Conservation (phyloP, 2,113 vertebrate species). For the Psittacula cyanocephala region DNA sequence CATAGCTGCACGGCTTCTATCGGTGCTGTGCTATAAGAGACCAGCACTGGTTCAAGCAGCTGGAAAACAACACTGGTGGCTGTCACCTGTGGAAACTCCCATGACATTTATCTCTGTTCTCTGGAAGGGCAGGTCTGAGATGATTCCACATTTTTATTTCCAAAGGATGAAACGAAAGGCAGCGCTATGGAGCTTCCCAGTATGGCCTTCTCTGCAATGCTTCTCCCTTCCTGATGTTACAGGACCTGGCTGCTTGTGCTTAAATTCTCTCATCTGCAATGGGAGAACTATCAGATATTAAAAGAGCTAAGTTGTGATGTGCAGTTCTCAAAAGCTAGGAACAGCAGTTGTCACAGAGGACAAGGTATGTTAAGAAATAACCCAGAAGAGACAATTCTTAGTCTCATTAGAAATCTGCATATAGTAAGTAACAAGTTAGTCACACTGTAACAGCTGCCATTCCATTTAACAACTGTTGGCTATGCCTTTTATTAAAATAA, state of each 20-base stretch:
- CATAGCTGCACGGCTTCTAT: not conserved
- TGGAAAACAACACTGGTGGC: not conserved
- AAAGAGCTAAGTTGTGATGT: not conserved
- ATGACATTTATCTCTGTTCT: not conserved
- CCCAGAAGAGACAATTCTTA: not conserved
- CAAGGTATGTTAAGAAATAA: not conserved
- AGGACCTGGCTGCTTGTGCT: not conserved
- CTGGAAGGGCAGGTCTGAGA: not conserved
- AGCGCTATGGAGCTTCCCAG: not conserved
- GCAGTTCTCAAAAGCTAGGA: not conserved
- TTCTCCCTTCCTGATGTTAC: not conserved
- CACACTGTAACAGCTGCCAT: not conserved
- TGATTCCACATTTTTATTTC: not conserved
- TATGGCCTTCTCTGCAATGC: not conserved
- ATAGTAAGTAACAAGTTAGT: not conserved
- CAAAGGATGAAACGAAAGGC: not conserved
- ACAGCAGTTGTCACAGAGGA: not conserved
- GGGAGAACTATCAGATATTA: not conserved
- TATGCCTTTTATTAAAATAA: conserved; percentile 18
- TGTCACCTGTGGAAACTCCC: not conserved
- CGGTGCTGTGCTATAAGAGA: not conserved
- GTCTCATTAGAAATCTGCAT: not conserved
- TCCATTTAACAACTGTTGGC: not conserved
- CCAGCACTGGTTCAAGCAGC: not conserved
- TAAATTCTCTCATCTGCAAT: not conserved